These are phyloP conservation scores for Tridacna gigas DNA, from an alignment of 2,888 invertebrate genomes.

Conservation along the genomic window DNA sequence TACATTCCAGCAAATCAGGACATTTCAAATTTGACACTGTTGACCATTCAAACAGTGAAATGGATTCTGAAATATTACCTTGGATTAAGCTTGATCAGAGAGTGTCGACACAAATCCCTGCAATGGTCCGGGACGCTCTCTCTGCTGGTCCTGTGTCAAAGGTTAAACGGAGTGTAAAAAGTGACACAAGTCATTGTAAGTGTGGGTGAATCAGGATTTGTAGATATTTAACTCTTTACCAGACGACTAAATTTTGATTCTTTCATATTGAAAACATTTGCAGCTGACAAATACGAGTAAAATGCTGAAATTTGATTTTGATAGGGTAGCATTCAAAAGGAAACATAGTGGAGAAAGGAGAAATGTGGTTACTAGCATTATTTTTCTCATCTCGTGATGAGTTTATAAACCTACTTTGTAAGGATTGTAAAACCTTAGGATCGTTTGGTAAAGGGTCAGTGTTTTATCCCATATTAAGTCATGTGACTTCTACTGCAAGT, in stretches of 20 bases:
- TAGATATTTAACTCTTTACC: constrained; percentile 28
- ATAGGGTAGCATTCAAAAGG: no score
- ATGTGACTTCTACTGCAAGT: constrained; percentile 3
- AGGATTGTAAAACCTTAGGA: no score
- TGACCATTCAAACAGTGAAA: constrained; percentile 9
- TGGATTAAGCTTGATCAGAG: constrained; percentile 10
- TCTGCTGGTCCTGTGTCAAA: constrained; percentile 26
- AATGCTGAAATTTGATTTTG: no score
- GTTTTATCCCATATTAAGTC: background rate
- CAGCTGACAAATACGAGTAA: no score
- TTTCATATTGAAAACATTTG: no score
- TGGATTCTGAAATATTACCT: constrained; percentile 9
- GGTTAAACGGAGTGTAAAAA: constrained; percentile 32
- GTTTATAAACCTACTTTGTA: no score
- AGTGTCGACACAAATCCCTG: constrained; percentile 8
- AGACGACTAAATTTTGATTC: background rate
- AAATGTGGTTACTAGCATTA: no score
- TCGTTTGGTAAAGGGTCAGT: no score
- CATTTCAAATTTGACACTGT: background rate
- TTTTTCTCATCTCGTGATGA: no score
- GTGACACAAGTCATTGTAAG: constrained; percentile 46
- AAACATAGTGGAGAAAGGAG: no score
- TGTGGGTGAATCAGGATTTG: constrained; percentile 21
- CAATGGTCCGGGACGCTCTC: constrained; percentile 6
- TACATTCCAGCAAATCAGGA: background rate